These are phyloP conservation scores for Ifrita kowaldi DNA, from an alignment of 2,113 vertebrate genomes.

Conservation along the genomic window DNA sequence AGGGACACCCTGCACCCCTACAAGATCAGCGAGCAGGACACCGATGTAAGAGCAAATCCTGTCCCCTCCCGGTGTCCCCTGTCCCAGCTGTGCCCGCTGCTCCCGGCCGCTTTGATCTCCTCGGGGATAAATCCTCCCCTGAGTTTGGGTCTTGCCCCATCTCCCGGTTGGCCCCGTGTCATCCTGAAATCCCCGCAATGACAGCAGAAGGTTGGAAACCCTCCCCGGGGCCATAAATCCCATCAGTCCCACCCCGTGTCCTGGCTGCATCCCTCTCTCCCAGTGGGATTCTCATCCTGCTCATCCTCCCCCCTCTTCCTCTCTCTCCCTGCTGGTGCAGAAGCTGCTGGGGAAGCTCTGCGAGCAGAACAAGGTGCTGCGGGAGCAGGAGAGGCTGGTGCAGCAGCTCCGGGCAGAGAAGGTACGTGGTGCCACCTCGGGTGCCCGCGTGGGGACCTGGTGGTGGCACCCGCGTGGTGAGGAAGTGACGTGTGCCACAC, in stretches of 20 bases:
- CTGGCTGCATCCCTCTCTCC: not conserved
- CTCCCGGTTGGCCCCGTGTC: not conserved
- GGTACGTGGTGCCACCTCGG: conserved; percentile 63
- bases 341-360: conserved; percentile 92
- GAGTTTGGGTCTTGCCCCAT: not conserved
- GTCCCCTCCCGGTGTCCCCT: not conserved
- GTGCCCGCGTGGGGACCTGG: fast-evolving
- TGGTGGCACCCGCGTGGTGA: fast-evolving
- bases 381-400: conserved; percentile 88
- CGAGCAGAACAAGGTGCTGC: conserved; percentile 88
- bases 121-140: not conserved
- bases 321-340: conserved; percentile 54
- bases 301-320: not conserved
- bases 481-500: fast-evolving
- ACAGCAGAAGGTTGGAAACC: not conserved
- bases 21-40: conserved; percentile 93
- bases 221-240: fast-evolving
- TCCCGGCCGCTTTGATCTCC: not conserved
- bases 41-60: conserved; percentile 82
- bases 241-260: fast-evolving
- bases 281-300: not conserved
- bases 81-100: not conserved
- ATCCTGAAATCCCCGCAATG: not conserved
- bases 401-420: conserved; percentile 91
- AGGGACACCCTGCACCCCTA: conserved; percentile 84